phyloP scores from a whole-genome alignment of 2,797 vertebrate genomes.

The Hipposideros larvatus region DNA sequence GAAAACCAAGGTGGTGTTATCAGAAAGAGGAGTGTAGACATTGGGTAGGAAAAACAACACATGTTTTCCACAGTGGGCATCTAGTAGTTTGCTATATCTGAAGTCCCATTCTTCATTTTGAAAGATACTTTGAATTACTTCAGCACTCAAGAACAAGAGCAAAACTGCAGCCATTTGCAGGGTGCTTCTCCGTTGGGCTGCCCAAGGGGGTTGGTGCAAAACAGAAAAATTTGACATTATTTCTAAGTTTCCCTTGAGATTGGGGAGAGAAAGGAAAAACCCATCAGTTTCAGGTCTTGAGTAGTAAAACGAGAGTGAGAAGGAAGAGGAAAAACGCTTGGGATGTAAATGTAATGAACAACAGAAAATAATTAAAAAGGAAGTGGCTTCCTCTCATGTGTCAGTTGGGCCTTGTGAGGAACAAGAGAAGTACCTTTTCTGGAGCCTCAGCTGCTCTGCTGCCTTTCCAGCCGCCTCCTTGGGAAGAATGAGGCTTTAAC shows the following conservation, averaged over 20 bases:
- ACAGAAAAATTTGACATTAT: conserved; percentile 20
- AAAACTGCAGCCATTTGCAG: not conserved
- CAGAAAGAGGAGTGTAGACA: not conserved
- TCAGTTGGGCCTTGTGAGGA: conserved; percentile 67
- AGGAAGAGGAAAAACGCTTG: conserved; percentile 55
- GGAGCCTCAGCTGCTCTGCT: conserved; percentile 80
- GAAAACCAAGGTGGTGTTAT: not conserved
- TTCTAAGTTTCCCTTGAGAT: conserved; percentile 51
- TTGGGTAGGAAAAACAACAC: not conserved
- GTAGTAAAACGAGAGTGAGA: conserved; percentile 37
- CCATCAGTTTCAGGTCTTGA: conserved; percentile 65
- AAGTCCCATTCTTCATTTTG: not conserved
- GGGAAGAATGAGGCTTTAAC: conserved; percentile 84
- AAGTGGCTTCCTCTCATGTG: conserved; percentile 77
- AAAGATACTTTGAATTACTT: not conserved
- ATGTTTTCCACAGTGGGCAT: not conserved
- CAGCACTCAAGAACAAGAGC: not conserved
- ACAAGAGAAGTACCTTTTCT: conserved; percentile 80
- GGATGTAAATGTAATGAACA: conserved; percentile 70
- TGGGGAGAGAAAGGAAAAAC: conserved; percentile 50
- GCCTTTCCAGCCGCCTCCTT: conserved; percentile 75
- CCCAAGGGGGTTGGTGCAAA: not conserved
- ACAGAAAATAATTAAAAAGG: conserved; percentile 66
- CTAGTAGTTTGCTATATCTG: not conserved
- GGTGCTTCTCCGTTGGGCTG: not conserved